These are phyloP conservation scores for Presbytis comata DNA, from an alignment of 2,797 vertebrate species.

Conservation along the genomic window DNA sequence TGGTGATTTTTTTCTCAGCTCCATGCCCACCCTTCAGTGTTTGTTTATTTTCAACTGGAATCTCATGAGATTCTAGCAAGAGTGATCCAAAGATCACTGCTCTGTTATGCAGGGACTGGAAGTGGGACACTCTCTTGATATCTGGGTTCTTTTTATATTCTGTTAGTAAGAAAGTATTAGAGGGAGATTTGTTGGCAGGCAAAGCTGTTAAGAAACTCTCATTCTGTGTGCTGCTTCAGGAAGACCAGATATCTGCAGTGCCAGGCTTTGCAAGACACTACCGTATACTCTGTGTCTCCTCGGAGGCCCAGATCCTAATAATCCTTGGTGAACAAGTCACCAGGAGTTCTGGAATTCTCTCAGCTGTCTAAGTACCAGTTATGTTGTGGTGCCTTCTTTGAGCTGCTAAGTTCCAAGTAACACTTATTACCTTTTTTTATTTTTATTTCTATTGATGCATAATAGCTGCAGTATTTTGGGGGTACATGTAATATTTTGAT, in stretches of 20 bases:
- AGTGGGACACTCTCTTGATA: not conserved
- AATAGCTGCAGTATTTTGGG: not conserved
- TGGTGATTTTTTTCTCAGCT: not conserved
- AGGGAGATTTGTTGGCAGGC: not conserved
- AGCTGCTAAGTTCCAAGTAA: not conserved
- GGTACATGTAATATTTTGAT: not conserved
- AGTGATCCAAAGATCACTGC: no score
- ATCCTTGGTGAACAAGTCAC: not conserved
- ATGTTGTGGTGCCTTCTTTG: not conserved
- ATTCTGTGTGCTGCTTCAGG: not conserved
- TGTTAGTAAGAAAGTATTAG: not conserved
- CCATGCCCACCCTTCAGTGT: not conserved
- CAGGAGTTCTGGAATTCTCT: not conserved
- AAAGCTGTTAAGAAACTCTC: not conserved
- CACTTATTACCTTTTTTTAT: not conserved
- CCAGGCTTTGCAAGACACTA: not conserved
- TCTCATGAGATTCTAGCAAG: no score
- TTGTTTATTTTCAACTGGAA: no score
- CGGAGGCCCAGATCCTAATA: not conserved
- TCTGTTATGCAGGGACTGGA: not conserved
- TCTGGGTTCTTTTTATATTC: not conserved
- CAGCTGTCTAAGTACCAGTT: not conserved
- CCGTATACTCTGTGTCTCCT: accelerated
- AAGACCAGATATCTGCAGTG: not conserved
- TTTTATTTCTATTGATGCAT: not conserved